A percentile compares a stretch with the other conserved stretches of the same genome.
Evolutionary conservation across 2,113 vertebrate species (phyloP).

Genomic region (Falco punctatus): DNA sequence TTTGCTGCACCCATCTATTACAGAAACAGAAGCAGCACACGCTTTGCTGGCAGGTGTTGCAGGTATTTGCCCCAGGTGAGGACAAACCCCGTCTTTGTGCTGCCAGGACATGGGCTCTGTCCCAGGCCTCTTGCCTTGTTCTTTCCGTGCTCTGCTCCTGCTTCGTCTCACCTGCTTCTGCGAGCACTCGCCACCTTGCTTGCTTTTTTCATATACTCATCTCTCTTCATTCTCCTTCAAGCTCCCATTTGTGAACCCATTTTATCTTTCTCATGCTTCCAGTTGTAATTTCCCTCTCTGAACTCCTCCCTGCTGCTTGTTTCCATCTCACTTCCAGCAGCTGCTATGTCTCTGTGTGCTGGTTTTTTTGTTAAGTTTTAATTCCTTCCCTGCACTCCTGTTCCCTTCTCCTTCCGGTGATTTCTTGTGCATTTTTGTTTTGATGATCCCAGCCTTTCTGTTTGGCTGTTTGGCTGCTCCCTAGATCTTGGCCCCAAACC

Average conservation of each 20-base stretch:
- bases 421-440: background rate
- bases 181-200: background rate
- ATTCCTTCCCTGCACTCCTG: background rate
- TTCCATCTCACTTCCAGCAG: background rate
- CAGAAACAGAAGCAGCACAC: background rate
- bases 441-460: background rate
- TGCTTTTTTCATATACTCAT: background rate
- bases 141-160: background rate
- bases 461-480: background rate
- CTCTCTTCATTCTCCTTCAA: background rate
- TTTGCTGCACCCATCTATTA: background rate
- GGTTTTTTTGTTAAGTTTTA: background rate
- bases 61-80: background rate
- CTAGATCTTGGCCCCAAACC: background rate
- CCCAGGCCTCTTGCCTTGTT: background rate
- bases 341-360: background rate
- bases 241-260: background rate
- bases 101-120: background rate
- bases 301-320: background rate
- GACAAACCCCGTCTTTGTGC: background rate
- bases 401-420: background rate
- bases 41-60: background rate
- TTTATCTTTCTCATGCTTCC: background rate
- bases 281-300: background rate
- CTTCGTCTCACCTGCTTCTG: background rate